These are phyloP conservation scores for Tauraco erythrolophus DNA, from an alignment of 2,113 vertebrate species.

Conservation along the genomic window DNA sequence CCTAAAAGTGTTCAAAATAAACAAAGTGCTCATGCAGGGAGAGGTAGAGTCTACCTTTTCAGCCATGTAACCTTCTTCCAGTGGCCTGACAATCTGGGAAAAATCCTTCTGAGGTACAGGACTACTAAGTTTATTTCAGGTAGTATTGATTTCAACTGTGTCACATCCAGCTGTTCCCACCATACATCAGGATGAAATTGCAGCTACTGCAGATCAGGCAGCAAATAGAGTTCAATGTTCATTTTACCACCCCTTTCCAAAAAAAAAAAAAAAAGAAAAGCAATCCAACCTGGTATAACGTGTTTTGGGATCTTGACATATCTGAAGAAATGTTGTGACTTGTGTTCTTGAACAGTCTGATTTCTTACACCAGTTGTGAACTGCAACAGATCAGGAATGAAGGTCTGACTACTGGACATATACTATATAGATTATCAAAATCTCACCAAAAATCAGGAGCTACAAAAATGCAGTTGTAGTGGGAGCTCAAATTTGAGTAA, in stretches of 20 bases:
- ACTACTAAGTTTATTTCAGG: neutral
- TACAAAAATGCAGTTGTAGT: neutral
- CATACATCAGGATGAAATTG: neutral
- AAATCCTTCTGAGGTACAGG: neutral
- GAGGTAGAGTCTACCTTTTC: neutral
- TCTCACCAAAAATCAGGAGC: neutral
- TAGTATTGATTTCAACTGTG: neutral
- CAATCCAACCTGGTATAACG: accelerated
- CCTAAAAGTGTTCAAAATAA: neutral
- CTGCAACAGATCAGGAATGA: neutral
- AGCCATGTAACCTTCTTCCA: neutral
- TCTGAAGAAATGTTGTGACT: neutral
- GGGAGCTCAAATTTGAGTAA: neutral
- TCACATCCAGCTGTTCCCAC: neutral
- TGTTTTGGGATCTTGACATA: neutral
- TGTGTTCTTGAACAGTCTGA: neutral
- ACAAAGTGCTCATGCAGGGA: accelerated
- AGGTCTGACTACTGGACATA: neutral
- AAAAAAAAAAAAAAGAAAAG: neutral
- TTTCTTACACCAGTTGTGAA: neutral
- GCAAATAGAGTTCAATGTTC: neutral
- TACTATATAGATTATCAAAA: neutral
- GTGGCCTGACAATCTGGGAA: neutral
- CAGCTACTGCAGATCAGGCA: neutral
- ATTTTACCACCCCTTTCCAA: neutral